Conservation (phyloP, 2,888 invertebrate species). For the Uropetala carovei region DNA sequence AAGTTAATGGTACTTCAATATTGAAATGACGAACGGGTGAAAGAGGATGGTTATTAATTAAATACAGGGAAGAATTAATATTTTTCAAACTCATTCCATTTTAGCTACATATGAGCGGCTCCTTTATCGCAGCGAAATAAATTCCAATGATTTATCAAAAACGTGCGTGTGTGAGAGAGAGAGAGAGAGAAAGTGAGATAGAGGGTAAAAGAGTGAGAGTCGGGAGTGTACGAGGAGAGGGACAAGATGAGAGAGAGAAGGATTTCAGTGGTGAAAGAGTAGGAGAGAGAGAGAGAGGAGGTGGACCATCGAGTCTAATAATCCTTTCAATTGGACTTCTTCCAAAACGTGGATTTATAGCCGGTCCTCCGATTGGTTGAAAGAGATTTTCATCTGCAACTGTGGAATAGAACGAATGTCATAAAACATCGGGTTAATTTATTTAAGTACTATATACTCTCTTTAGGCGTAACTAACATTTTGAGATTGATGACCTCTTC, state of each 20-base stretch:
- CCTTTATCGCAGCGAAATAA: background rate
- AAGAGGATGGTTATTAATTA: background rate
- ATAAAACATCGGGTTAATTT: background rate
- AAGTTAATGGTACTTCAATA: background rate
- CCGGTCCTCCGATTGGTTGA: background rate
- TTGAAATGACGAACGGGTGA: background rate
- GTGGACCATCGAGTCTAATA: background rate
- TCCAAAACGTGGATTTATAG: conserved; percentile 50
- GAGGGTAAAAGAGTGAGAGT: no score
- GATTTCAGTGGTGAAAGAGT: background rate
- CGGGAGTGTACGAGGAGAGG: background rate
- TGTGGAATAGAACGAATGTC: background rate
- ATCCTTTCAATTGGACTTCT: conserved; percentile 31
- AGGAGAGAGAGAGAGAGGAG: background rate
- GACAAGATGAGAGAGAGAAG: background rate
- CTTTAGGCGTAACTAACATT: background rate
- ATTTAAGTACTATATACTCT: background rate
- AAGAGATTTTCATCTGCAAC: conserved; percentile 37
- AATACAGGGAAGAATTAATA: background rate
- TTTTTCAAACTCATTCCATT: background rate
- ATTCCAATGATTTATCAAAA: background rate
- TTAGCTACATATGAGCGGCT: background rate
- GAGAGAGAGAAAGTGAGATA: no score
- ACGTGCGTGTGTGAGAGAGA: no score
- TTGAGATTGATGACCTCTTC: no score